Base-by-base conservation (phyloP, 2,797 vertebrate genomes). In the Cheirogaleus major region DNA sequence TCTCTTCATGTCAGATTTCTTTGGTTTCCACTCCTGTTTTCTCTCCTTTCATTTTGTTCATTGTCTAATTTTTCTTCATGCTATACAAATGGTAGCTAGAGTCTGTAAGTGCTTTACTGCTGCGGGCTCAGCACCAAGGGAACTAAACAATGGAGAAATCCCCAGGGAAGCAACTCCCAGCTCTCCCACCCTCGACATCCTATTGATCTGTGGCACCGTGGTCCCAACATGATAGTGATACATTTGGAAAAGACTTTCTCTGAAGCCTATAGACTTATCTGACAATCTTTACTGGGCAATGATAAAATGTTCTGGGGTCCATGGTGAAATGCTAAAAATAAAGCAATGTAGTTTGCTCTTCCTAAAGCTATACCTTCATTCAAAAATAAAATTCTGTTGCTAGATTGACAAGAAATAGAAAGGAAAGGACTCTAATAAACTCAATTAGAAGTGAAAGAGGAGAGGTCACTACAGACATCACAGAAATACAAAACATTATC, bases 11-110 rank as follows among this genome's bases (percentile, higher is more conserved):
- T 83, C 59, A 70, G 25, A 90, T 67, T 91, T 91, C 72, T 93
- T 95, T 80, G 43, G 61, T 89, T 95, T 93, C 61, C 87, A 80
- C 75, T 94, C 61, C 45, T 55, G 41, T 59, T 90, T 75, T 93
- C 20, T 48, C 38, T 72, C 45, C 15, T 75, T 88, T 89, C 57
- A 84, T 93, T 72, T 95, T 27, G 76, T 82, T 93, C 76, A 83
- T 87, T 94, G 48, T 94, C 75, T 96, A 70, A 67, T 73, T 82
- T 94, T 48, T 48, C 55, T 82, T 89, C 81, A 41, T 15, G 12
- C 52, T 30, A 32, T 43, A 83, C 32, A 93, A 80, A 85, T 45
- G 76, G 55, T 52, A 96, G 92, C 57, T 57, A 80, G 70, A 85
- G 15, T 75, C 48, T 90, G 35, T 75, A 20, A 76, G 18, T 17